These are phyloP conservation scores for Catostylus mosaicus DNA, from an alignment of 30 jellyfish, hydroid and myxozoan genomes.

Conservation along the genomic window DNA sequence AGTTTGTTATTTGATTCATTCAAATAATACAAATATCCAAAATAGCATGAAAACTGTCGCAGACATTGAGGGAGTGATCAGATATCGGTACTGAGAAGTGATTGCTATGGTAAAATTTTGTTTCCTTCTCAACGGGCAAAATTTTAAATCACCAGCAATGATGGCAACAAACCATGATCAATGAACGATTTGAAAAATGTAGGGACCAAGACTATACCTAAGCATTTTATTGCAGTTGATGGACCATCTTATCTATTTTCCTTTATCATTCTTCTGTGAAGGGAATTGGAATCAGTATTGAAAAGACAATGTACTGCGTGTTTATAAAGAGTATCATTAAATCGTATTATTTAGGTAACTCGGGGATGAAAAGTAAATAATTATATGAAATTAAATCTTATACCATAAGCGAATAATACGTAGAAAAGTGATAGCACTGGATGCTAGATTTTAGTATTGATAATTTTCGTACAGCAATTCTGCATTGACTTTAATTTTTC, in stretches of 20 bases:
- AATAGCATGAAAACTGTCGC: not conserved
- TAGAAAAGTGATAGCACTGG: constrained; percentile 6
- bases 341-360: not conserved
- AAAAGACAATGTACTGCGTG: too few species aligned
- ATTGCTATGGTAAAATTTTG: too few species aligned
- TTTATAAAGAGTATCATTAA: not conserved
- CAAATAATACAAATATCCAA: not conserved
- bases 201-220: too few species aligned
- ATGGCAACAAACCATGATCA: too few species aligned
- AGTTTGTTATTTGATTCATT: not conserved
- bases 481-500: not conserved
- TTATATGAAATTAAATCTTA: not conserved
- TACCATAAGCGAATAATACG: not conserved
- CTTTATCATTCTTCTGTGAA: too few species aligned
- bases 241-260: too few species aligned
- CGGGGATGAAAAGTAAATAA: not conserved
- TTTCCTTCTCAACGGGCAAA: too few species aligned
- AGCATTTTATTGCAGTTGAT: too few species aligned
- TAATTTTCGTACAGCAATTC: not conserved
- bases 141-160: too few species aligned
- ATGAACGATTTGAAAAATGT: too few species aligned
- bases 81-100: too few species aligned
- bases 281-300: too few species aligned
- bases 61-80: not conserved
- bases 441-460: not conserved